phyloP scores from a whole-genome alignment of 2,888 invertebrate species.

The Athetis lepigone region DNA sequence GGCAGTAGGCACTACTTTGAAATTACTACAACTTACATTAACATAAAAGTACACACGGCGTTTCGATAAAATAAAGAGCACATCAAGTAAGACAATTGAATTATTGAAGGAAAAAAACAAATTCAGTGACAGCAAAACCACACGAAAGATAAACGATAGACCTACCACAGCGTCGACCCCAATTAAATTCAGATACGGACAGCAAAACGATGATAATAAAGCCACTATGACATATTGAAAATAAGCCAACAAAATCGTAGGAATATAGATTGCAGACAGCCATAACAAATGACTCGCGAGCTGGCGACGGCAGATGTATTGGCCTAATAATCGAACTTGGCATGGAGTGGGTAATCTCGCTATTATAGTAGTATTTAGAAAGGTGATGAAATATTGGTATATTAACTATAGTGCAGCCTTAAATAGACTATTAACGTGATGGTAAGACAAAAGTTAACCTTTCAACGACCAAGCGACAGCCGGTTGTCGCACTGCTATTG shows the following conservation, averaged over 20 bases:
- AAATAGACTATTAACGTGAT: background rate
- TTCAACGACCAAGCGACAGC: no score
- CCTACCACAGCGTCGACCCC: constrained; percentile 17
- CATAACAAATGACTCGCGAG: constrained; percentile 42
- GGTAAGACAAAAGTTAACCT: no score
- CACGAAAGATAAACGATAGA: constrained; percentile 24
- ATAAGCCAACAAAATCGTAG: constrained; percentile 38
- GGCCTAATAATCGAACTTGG: constrained; percentile 43
- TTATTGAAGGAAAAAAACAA: constrained; percentile 4
- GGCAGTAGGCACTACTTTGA: no score
- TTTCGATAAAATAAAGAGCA: background rate
- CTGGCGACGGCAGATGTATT: constrained; percentile 37
- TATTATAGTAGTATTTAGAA: constrained; percentile 32
- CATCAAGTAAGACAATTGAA: no score
- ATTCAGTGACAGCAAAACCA: constrained; percentile 8
- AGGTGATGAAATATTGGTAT: constrained; percentile 2
- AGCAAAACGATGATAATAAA: constrained; percentile 17
- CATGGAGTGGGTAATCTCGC: constrained; percentile 31
- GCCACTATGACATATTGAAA: constrained; percentile 43
- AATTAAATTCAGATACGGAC: constrained; percentile 39
- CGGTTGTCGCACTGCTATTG: no score
- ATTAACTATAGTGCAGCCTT: background rate
- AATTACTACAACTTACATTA: no score
- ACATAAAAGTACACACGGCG: background rate
- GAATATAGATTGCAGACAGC: constrained; percentile 34